Base-by-base conservation (phyloP, 2,888 invertebrate species). In the Oligia fasciuncula region DNA sequence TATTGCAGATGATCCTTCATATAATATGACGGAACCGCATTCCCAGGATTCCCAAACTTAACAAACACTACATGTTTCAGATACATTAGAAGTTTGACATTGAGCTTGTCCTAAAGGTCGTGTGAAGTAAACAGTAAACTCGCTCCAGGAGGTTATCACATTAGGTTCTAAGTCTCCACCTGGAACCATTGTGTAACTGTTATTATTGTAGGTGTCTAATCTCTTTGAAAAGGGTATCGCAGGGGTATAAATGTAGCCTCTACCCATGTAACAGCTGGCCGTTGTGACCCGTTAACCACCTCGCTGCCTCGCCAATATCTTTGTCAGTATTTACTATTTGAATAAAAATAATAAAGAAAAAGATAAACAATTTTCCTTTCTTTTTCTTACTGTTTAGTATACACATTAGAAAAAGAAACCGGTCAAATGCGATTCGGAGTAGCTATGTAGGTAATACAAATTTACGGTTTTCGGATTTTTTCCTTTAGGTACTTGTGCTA, bases 81-180 rank as follows among this genome's bases (percentile, higher is more conserved):
- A 23, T 46, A 54, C 35, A 23, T 5, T 6, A 65, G 29, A 63
- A 35, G 54, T 68, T 43, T 68, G 67, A 23, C 85, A 68, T 85
- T 81, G 81, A 80, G 19, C 4, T 4, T 9, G 35, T 63, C n/a
- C n/a, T 17, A 81, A 75, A 85, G 85, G 81, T 81, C 62, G 35
- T 1, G 14, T n/a, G 29, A 51, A 63, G 57, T 62, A 68, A 81
- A 80, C 62, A 85, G 80, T 40, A 54, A 54, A 49, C 62, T 80
- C 43, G 35, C 63, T 85, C 29, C 49, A 49, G 54, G n/a, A 57
- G 72, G 81, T 85, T 81, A 81, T 69, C 81, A 29, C 43, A 46
- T 73, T 81, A 66, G 9, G n/a, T 60, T 54, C 43, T 35, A 62
- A 49, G 69, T 46, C 17, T 57, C 13, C 6, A 51, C 80, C 85